These are phyloP conservation scores for Ectobius pallidus DNA, from an alignment of 2,888 invertebrate genomes.

Conservation along the genomic window DNA sequence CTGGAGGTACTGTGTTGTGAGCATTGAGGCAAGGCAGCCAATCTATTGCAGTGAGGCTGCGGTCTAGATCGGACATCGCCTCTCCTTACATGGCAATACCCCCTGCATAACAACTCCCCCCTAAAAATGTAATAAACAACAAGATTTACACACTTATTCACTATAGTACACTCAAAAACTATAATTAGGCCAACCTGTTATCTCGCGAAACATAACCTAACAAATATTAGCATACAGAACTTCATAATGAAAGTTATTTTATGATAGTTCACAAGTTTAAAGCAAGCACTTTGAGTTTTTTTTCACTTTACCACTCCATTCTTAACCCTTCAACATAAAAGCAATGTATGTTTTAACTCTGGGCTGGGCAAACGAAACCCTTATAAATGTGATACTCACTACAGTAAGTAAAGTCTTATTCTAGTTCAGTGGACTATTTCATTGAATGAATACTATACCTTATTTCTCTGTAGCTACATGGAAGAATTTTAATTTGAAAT, in stretches of 20 bases:
- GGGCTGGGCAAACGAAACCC: neutral
- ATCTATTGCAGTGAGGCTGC: conserved; percentile 58
- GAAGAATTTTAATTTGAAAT: neutral
- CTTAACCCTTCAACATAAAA: too few species aligned
- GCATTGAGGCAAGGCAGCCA: conserved; percentile 57
- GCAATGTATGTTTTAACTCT: too few species aligned
- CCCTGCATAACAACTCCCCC: conserved; percentile 19
- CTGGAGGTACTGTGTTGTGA: conserved; percentile 47
- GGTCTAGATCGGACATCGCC: conserved; percentile 52
- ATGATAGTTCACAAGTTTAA: too few species aligned
- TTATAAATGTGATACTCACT: neutral
- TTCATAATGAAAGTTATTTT: too few species aligned
- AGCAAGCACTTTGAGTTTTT: too few species aligned
- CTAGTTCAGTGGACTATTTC: too few species aligned
- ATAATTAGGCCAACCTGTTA: conserved; percentile 21
- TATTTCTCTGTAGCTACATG: neutral
- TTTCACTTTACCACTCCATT: too few species aligned
- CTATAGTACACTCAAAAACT: neutral
- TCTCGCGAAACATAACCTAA: conserved; percentile 22
- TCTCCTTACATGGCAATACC: conserved; percentile 24
- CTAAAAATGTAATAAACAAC: neutral
- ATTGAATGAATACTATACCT: neutral
- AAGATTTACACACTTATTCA: neutral
- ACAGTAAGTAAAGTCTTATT: too few species aligned
- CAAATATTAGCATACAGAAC: too few species aligned